Conservation (phyloP, 2,113 vertebrate species). For the Pollimyrus isidori region DNA sequence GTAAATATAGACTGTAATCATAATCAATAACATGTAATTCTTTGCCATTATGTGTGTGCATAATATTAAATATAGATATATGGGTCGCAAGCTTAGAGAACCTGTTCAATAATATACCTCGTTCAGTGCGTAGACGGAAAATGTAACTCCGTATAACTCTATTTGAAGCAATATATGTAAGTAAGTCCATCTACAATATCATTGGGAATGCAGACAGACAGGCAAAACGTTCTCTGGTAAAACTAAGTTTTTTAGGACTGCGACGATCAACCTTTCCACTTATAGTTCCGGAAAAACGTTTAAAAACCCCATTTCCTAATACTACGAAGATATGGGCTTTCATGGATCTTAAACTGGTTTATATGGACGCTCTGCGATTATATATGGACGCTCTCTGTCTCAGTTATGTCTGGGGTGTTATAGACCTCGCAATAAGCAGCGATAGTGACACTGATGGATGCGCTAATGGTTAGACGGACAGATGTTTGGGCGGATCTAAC, state of each 20-base stretch:
- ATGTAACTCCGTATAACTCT: background rate
- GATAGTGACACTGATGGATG: conserved; percentile 88
- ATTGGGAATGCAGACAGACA: background rate
- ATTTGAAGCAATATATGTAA: background rate
- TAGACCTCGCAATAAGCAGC: conserved; percentile 56
- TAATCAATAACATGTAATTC: background rate
- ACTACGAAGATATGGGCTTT: background rate
- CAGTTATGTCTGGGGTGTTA: conserved; percentile 52
- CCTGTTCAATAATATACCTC: background rate
- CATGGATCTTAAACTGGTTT: background rate
- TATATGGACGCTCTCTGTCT: conserved; percentile 40
- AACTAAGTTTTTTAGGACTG: background rate
- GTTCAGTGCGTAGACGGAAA: background rate
- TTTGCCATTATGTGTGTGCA: background rate
- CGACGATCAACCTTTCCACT: background rate
- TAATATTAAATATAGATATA: background rate
- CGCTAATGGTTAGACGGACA: conserved; percentile 89
- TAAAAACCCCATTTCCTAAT: background rate
- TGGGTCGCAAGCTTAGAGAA: background rate
- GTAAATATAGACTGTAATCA: background rate
- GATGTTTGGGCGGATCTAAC: conserved; percentile 94
- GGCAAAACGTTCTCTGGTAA: background rate
- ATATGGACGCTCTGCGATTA: conserved; percentile 32
- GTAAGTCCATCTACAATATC: background rate
- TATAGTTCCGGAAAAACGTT: background rate